Conservation (phyloP, 2,113 vertebrate species). For the Syngnathoides biaculeatus region DNA sequence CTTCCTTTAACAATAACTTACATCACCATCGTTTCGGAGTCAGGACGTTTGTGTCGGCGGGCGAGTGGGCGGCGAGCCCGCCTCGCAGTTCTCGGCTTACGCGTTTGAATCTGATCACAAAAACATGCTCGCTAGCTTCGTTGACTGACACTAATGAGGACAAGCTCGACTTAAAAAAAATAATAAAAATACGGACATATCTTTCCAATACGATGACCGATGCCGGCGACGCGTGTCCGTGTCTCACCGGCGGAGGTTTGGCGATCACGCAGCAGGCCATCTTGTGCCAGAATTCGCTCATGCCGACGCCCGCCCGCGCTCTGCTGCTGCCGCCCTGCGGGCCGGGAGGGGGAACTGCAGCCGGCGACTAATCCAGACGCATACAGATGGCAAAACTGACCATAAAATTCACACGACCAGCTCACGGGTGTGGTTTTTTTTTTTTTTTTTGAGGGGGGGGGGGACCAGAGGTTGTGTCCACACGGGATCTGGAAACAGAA, state of each 20-base stretch:
- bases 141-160: too few relatives aligned
- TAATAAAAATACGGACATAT: too few relatives aligned
- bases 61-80: neutral
- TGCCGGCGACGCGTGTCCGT: neutral
- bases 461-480: too few relatives aligned
- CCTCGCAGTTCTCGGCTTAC: neutral
- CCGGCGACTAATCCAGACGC: slow-evolving; percentile 43
- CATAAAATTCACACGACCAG: neutral
- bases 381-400: slow-evolving; percentile 36
- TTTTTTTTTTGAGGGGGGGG: too few relatives aligned
- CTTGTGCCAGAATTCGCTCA: slow-evolving; percentile 97
- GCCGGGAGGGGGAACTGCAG: slow-evolving; percentile 41
- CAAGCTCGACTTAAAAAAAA: neutral
- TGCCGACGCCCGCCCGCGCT: slow-evolving; percentile 58
- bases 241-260: slow-evolving; percentile 86
- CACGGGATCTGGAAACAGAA: too few relatives aligned
- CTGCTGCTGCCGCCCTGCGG: slow-evolving; percentile 62
- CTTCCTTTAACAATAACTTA: neutral
- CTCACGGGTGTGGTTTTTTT: too few relatives aligned
- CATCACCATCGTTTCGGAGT: neutral
- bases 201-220: too few relatives aligned
- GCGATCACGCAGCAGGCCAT: slow-evolving; percentile 90
- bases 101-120: neutral
- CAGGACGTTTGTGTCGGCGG: too few relatives aligned
- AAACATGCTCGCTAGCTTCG: neutral